phyloP scores from a whole-genome alignment of 2,113 vertebrate species.

The Theristicus caerulescens region DNA sequence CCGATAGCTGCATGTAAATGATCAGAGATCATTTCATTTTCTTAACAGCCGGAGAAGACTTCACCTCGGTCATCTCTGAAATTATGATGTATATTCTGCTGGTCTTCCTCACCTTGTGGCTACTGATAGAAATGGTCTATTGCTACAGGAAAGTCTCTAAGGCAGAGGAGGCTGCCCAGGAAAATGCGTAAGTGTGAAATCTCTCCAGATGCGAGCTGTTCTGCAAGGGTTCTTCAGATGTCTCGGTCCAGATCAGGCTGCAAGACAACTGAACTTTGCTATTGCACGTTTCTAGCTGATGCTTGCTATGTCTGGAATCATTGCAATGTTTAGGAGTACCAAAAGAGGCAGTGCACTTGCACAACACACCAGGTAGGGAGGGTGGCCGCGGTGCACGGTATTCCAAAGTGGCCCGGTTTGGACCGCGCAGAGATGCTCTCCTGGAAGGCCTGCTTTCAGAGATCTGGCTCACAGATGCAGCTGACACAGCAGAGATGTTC shows the following conservation, averaged over 20 bases:
- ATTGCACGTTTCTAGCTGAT: rapidly evolving
- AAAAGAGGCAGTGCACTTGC: neutral
- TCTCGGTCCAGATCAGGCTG: neutral
- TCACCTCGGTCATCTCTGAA: conserved; percentile 89
- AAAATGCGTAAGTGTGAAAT: conserved; percentile 86
- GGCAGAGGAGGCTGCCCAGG: conserved; percentile 89
- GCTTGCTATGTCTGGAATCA: neutral
- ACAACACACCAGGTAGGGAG: rapidly evolving
- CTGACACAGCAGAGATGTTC: neutral
- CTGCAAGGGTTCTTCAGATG: neutral
- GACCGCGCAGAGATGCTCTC: neutral
- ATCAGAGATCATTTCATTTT: neutral
- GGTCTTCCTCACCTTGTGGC: conserved; percentile 95
- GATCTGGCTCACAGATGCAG: neutral
- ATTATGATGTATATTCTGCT: conserved; percentile 99
- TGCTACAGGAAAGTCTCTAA: conserved; percentile 98
- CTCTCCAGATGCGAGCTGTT: neutral
- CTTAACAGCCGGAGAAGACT: conserved; percentile 81
- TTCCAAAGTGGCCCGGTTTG: neutral
- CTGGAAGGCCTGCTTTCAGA: neutral
- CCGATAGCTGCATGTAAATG: neutral
- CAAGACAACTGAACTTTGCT: neutral
- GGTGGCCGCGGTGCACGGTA: rapidly evolving
- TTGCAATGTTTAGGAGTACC: neutral
- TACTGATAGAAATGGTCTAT: conserved; percentile 96